These are phyloP conservation scores for Pedicia rivosa DNA, from an alignment of 2,888 invertebrate genomes.

Conservation along the genomic window DNA sequence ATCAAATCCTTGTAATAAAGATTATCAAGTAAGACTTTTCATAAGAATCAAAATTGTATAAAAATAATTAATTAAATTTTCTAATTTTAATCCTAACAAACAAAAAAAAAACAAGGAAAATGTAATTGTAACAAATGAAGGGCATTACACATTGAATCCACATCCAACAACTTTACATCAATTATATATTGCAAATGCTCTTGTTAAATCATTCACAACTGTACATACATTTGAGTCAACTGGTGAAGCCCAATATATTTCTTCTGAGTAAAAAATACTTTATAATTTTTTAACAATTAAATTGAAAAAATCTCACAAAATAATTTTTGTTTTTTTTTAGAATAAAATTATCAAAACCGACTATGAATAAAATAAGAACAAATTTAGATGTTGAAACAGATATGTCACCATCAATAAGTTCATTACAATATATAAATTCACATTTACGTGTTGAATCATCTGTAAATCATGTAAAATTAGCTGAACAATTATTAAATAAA, in stretches of 20 bases:
- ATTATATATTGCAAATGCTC: conserved; percentile 26
- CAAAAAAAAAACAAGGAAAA: conserved; percentile 17
- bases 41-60: no score
- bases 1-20: conserved; percentile 22
- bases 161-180: conserved; percentile 27
- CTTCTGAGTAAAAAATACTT: conserved; percentile 26
- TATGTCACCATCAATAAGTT: conserved; percentile 22
- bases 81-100: neutral
- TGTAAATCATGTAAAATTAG: conserved; percentile 23
- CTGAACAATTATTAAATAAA: conserved; percentile 22
- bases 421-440: conserved; percentile 23
- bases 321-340: conserved; percentile 12
- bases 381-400: conserved; percentile 27
- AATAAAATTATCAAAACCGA: conserved; percentile 23
- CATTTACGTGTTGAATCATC: conserved; percentile 21
- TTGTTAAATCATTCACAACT: conserved; percentile 22
- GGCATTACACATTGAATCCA: conserved; percentile 25
- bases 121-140: conserved; percentile 29
- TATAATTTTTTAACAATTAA: neutral
- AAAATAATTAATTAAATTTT: no score
- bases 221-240: conserved; percentile 30
- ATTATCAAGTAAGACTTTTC: neutral
- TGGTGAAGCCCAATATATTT: conserved; percentile 29
- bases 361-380: conserved; percentile 22
- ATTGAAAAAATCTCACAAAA: neutral